Evolutionary conservation across 2,797 vertebrate genomes (phyloP), one percentile per base, ranked within the genome.

Genomic region (Monodelphis domestica): DNA sequence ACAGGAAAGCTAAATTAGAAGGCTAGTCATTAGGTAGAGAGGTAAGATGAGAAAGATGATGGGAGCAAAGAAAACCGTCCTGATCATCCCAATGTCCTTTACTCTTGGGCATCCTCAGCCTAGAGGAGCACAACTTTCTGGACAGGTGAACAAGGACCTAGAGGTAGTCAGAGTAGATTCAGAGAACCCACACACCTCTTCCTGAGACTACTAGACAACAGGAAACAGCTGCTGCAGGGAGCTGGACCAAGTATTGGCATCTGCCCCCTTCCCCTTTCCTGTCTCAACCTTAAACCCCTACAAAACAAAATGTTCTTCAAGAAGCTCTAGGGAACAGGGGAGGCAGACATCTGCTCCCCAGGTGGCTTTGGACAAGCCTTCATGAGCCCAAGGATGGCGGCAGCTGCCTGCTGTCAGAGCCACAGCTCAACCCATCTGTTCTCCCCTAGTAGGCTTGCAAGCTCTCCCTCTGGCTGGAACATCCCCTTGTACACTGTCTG

Each of bases 301-400:
- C 14, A 97, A 97, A 97, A 97, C 97, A 95, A 93, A 96, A 87
- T 95, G 54, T 96, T 96, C 95, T 98, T 97, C 93, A 59, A 96
- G 96, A 95, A 95, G 95, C 96, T 92, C 96, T 95, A 91, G 94
- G 94, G 96, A 94, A 90, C 59, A 17, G 29, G 52, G 59, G 95
- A 90, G 91, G 28, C 88, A 89, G 96, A 95, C 93, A 95, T 92
- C 91, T 97, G 96, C 91, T 93, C 92, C 91, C 89, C 90, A 91
- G 95, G 94, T 94, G 51, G 17, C 84, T 90, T 93, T 95, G 96
- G 91, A 95, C 54, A 96, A 93, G 91, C 91, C 78, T n/a, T 87
- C 89, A 15, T 59, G 29, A 0, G 52, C 93, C 9, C 45, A 54
- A 89, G 50, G 91, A 51, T 7, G 88, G 54, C 54, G 56, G 88